Base-by-base conservation (phyloP, 2,888 invertebrate species). In the Pycnomerus fuliginosus region DNA sequence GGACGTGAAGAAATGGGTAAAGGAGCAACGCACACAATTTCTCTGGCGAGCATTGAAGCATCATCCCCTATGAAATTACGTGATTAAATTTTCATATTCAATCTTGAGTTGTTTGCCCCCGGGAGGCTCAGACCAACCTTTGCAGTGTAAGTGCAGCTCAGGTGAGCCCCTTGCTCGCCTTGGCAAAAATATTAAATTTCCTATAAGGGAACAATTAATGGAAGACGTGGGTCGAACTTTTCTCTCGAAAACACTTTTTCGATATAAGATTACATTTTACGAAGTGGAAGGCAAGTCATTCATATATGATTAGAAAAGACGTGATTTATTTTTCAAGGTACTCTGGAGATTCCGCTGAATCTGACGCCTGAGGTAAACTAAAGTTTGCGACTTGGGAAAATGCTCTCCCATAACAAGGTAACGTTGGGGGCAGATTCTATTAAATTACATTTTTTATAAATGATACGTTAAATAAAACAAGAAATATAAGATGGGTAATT, bases 81-180 rank as follows among this genome's bases (percentile, higher is more conserved):
- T 77, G 77, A 83, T 84, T 83, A 83, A 83, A 83, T 80, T 84
- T 84, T 84, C 83, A 84, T 83, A 83, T 83, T 84, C 83, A 84
- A 84, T 84, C 82, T 82, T 80, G 80, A 78, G 76, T 77, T 79
- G 79, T 79, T 79, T 79, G 77, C 80, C 74, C 75, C 71, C 72
- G 77, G 78, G 78, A 77, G 68, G 58, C 20, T 20, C 53, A 58
- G 58, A 61, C 55, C 55, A 56, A 58, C 61, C 58, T 58, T 63
- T 54, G 42, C 42, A 49, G 47, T 44, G 37, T 46, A 46, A 42
- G 37, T 47, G 42, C 38, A 31, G 16, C 13, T 37, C 39, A 44
- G 44, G 44, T 44, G 24, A 23, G 27, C 16, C 23, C 16, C 17
- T 37, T 37, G 35, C 23, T 27, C 34, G 35, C n/a, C n/a, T n/a